Evolutionary conservation across 2,113 vertebrate species (phyloP), one percentile per base, ranked within the genome.

Genomic region (Microtus richardsoni): DNA sequence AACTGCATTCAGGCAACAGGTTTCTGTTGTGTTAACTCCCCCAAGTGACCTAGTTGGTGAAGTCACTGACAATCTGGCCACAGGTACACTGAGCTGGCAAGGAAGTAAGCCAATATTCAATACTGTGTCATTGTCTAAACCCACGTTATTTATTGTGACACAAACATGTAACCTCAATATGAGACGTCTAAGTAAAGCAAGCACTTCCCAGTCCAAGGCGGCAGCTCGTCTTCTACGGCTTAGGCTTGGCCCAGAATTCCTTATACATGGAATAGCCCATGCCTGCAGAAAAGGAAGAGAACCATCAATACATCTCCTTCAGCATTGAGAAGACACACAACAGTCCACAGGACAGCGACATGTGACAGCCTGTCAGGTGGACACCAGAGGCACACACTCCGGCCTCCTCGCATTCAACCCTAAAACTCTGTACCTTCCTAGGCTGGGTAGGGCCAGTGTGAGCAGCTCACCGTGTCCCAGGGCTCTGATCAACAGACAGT

Each of bases 231-330:
- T 96, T 95, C 77, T 98, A 97, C 66, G 99, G 98, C 74, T 98
- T 99, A 41, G 99, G 99, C 89, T 99, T 99, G 49, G 95, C 47
- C 78, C 99, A 8, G 7, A 98, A 99, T 1, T 99, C 99, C 89
- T 0, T 98, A 94, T 99, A 99, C 99, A 99, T 99, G 1, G 99
- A 98, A 79, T 99, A 99, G n/a, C 98, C 80, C 96, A 99, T 98
- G 36, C 99, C 99, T 99, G 28, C 64, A 93, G 58, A 83, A 39
- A 85, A 85, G 95, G 0, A 93, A 87, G 78, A 91, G 95, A 97
- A 68, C 6, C 28, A 79, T 87, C 94, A 85, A 88, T 64, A 62
- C 49, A n/a, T 73, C 64, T 7, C 52, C 54, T 92, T 71, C 36
- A 93, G 47, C 22, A 49, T 44, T 28, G 86, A 95, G 71, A 91